Evolutionary conservation across 2,888 invertebrate genomes (phyloP).

Genomic region (Craniophora ligustri): DNA sequence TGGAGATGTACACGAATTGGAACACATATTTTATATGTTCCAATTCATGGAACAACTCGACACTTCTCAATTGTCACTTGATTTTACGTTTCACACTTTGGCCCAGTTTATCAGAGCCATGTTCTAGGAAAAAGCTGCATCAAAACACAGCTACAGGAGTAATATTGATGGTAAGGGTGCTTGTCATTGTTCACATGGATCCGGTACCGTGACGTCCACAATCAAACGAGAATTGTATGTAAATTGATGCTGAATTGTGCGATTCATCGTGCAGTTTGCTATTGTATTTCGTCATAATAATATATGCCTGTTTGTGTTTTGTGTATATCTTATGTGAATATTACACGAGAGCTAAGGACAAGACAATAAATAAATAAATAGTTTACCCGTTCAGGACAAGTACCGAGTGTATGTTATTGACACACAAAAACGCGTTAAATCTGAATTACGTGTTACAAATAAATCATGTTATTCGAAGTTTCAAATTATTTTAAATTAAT

Average conservation of each 20-base stretch:
- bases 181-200: slow-evolving; percentile 38
- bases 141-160: slow-evolving; percentile 14
- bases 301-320: too few relatives aligned
- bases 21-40: slow-evolving; percentile 1
- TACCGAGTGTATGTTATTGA: too few relatives aligned
- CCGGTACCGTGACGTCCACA: slow-evolving; percentile 32
- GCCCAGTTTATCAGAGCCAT: slow-evolving; percentile 17
- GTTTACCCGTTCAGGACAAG: too few relatives aligned
- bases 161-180: slow-evolving; percentile 22
- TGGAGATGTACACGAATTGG: not conserved
- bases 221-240: slow-evolving; percentile 34
- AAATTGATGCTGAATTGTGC: slow-evolving; percentile 45
- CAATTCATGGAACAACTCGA: slow-evolving; percentile 10
- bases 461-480: too few relatives aligned
- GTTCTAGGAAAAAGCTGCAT: slow-evolving; percentile 21
- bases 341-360: too few relatives aligned
- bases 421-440: too few relatives aligned
- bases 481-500: too few relatives aligned
- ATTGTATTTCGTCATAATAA: not conserved
- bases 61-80: not conserved
- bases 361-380: too few relatives aligned
- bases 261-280: slow-evolving; percentile 9
- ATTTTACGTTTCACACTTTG: slow-evolving; percentile 29
- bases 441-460: too few relatives aligned
- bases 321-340: too few relatives aligned